Base-by-base conservation (phyloP, 92 coral and sea anemone genomes). In the Zoanthus gigantus region DNA sequence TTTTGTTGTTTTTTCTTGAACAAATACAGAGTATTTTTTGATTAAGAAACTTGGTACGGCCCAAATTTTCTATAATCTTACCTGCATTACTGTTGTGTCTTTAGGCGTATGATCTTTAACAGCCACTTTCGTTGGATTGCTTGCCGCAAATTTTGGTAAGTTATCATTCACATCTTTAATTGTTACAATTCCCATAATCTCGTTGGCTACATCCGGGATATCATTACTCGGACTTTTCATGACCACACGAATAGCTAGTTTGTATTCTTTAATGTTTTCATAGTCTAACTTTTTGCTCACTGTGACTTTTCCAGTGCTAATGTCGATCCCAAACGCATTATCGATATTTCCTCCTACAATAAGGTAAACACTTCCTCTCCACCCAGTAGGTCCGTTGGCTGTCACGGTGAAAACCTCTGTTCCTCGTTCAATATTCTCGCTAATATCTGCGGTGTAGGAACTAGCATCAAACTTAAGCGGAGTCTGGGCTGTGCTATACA, bases 151-250 rank as follows among this genome's bases (percentile, higher is more conserved):
- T 77, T 54, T 92, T n/a, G 99, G 99, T 10, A 83, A 71, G 34
- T 96, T 95, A 80, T 97, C 99, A 74, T 97, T 97, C 42, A 86
- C 90, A 66, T 97, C 95, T 46, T 46, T 57, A 61, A 97, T 93
- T 30, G 45, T 85, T 34, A 97, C 90, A 31, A 72, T 85, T 60
- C 94, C 97, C 32, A 53, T 47, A 28, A 92, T 90, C 71, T 95
- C 98, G 1, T 88, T 83, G 30, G 96, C 96, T 69, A 91, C 73
- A 17, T 87, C 90, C 66, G 94, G 94, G 45, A 65, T 16, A 17
- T 42, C 74, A 28, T 6, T 81, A 18, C 72, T 63, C 14, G 90
- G 76, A 74, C 69, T 78, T 57, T 31, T 53, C 54, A 77, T 83
- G 31, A 83, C 80, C 45, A 94, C 98, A 71, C 99, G 93, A 66